These are phyloP conservation scores for Saccopteryx bilineata DNA, from an alignment of 2,113 vertebrate species.

Conservation along the genomic window DNA sequence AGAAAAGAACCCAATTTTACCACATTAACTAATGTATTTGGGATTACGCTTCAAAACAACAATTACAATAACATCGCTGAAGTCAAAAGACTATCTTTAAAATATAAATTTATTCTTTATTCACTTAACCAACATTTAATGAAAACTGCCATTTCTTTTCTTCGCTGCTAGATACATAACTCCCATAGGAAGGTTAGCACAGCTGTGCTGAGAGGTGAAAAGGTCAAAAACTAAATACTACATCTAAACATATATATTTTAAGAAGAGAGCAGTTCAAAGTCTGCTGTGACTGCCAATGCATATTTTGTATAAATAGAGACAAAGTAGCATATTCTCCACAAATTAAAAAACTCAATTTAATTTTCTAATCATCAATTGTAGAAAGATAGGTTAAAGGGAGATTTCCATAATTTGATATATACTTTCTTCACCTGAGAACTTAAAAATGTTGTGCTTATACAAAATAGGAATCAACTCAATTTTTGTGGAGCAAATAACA, in stretches of 20 bases:
- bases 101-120: not conserved
- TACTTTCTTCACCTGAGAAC: not conserved
- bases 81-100: not conserved
- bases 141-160: not conserved
- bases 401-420: not conserved
- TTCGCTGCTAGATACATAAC: not conserved
- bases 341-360: not conserved
- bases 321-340: not conserved
- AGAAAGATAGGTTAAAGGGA: not conserved
- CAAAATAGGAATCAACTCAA: not conserved
- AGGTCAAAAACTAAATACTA: not conserved
- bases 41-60: not conserved
- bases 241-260: not conserved
- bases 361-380: not conserved
- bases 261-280: not conserved
- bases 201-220: not conserved
- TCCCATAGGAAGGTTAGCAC: not conserved
- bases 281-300: not conserved
- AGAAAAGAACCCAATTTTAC: not conserved
- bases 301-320: not conserved
- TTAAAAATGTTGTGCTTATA: not conserved
- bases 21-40: not conserved
- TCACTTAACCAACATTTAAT: slow-evolving; percentile 1
- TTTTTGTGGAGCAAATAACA: not conserved
- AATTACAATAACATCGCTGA: not conserved